phyloP scores from a whole-genome alignment of 2,113 vertebrate genomes.

The Peucedramus taeniatus region DNA sequence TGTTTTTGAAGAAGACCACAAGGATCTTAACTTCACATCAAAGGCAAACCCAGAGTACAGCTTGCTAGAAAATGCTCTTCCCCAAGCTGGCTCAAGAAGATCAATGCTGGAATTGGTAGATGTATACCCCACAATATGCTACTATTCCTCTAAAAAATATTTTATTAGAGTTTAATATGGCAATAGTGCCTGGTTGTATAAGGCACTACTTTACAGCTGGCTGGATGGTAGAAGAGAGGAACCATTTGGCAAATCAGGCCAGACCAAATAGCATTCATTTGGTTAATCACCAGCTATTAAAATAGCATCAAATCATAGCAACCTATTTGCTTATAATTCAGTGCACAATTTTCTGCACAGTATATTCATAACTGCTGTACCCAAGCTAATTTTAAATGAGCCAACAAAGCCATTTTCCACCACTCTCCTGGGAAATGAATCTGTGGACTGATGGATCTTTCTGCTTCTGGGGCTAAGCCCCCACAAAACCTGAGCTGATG shows the following conservation, averaged over 20 bases:
- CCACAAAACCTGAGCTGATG: slow-evolving; percentile 48
- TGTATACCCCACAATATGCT: background rate
- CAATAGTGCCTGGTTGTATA: background rate
- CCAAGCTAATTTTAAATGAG: slow-evolving; percentile 74
- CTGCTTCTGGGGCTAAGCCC: slow-evolving; percentile 59
- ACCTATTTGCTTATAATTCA: slow-evolving; percentile 64
- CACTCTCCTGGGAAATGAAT: slow-evolving; percentile 58
- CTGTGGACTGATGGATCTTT: slow-evolving; percentile 60
- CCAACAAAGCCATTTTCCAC: slow-evolving; percentile 60
- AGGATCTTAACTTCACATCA: slow-evolving; percentile 72
- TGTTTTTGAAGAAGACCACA: slow-evolving; percentile 65
- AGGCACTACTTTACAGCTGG: background rate
- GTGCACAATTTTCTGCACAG: slow-evolving; percentile 68
- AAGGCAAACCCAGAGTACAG: slow-evolving; percentile 63
- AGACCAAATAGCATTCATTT: slow-evolving; percentile 51
- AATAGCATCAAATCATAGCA: slow-evolving; percentile 63
- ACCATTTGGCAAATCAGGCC: slow-evolving; percentile 41
- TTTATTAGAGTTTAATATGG: background rate
- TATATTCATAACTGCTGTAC: slow-evolving; percentile 73
- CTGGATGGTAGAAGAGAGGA: background rate
- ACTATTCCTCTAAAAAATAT: background rate
- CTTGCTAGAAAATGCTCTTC: slow-evolving; percentile 76
- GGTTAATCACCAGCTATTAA: slow-evolving; percentile 62
- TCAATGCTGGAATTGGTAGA: slow-evolving; percentile 61
- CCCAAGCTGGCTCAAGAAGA: slow-evolving; percentile 71